phyloP scores from a whole-genome alignment of 2,888 invertebrate species.

The Furcula furcula region DNA sequence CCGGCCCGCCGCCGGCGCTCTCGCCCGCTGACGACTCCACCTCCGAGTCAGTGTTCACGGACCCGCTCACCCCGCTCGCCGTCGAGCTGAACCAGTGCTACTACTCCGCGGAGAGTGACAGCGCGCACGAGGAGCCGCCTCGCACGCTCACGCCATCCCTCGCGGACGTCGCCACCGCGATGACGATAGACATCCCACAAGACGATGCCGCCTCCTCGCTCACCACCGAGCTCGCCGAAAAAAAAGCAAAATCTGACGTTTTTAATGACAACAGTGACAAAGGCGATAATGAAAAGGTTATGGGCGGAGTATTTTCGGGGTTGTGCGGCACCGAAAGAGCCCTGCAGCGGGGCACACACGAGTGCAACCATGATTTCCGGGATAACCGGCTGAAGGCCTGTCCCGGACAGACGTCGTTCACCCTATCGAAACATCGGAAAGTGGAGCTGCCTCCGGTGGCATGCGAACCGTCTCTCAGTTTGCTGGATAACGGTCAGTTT shows the following conservation, averaged over 20 bases:
- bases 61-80: slow-evolving; percentile 84
- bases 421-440: slow-evolving; percentile 82
- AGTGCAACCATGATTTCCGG: slow-evolving; percentile 68
- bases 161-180: slow-evolving; percentile 32
- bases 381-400: slow-evolving; percentile 71
- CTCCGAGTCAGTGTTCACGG: slow-evolving; percentile 89
- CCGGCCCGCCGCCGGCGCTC: slow-evolving; percentile 41
- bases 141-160: slow-evolving; percentile 51
- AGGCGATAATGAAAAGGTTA: slow-evolving; percentile 67
- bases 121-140: slow-evolving; percentile 63
- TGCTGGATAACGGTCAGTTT: slow-evolving; percentile 64
- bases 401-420: slow-evolving; percentile 78
- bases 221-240: slow-evolving; percentile 52
- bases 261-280: slow-evolving; percentile 64
- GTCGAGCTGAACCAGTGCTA: slow-evolving; percentile 84
- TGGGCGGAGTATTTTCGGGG: slow-evolving; percentile 65
- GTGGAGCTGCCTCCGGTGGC: slow-evolving; percentile 81
- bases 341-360: slow-evolving; percentile 51
- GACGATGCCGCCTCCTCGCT: slow-evolving; percentile 59
- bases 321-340: slow-evolving; percentile 42
- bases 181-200: slow-evolving; percentile 60
- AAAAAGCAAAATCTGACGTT: slow-evolving; percentile 67
- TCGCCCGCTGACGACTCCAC: slow-evolving; percentile 82
- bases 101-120: slow-evolving; percentile 83
- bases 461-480: slow-evolving; percentile 54